Evolutionary conservation across 2,797 vertebrate species (phyloP).

Genomic region (Xenentodon cancila): DNA sequence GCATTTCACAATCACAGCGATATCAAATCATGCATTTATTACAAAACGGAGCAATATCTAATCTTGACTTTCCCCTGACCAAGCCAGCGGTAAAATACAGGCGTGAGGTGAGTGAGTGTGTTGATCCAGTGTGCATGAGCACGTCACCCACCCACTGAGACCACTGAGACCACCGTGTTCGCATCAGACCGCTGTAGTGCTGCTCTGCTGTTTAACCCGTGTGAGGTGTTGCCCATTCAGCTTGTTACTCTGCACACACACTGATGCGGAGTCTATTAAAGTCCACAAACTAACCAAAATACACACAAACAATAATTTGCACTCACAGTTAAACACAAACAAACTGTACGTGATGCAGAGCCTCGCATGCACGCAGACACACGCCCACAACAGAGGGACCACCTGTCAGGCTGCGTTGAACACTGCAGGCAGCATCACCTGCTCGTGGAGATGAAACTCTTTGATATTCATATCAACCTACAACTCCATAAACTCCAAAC

Average conservation of each 20-base stretch:
- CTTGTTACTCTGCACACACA: slow-evolving; percentile 4
- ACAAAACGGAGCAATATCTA: slow-evolving; percentile 23
- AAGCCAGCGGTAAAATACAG: slow-evolving; percentile 40
- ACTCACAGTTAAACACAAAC: neutral
- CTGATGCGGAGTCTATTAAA: neutral
- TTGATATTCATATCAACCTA: slow-evolving; percentile 65
- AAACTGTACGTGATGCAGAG: neutral
- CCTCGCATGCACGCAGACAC: neutral
- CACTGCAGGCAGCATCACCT: slow-evolving; percentile 50
- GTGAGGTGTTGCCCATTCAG: too few species aligned
- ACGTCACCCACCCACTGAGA: too few species aligned
- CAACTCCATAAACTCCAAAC: slow-evolving; percentile 43
- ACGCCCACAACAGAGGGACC: slow-evolving; percentile 37
- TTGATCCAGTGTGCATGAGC: slow-evolving; percentile 35
- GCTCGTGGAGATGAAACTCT: slow-evolving; percentile 30
- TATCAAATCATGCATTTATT: neutral
- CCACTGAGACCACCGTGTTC: too few species aligned
- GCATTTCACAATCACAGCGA: neutral
- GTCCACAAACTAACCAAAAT: slow-evolving; percentile 6
- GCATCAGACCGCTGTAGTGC: too few species aligned
- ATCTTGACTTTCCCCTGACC: slow-evolving; percentile 17
- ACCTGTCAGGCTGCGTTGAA: slow-evolving; percentile 50
- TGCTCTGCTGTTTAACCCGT: too few species aligned
- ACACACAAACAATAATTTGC: slow-evolving; percentile 13
- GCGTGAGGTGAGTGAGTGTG: slow-evolving; percentile 17